Base-by-base conservation (phyloP, 2,888 invertebrate species). In the Linnaemya tessellans region DNA sequence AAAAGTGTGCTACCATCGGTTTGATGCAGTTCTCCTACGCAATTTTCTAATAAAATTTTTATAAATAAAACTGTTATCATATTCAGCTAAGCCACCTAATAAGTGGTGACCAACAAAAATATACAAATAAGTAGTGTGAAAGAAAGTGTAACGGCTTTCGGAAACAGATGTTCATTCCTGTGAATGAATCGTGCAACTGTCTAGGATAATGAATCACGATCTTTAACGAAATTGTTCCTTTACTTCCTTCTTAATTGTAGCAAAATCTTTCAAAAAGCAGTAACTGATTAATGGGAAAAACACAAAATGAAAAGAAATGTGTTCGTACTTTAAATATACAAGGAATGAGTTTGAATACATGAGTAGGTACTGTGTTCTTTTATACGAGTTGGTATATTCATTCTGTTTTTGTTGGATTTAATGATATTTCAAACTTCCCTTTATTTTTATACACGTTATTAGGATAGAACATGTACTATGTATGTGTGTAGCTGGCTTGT, bases 401-500 rank as follows among this genome's bases (percentile, higher is more conserved):
- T 54, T 65, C 25, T 18, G 38, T 65, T 75, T 65, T 65, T 75
- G 65, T 54, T 54, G 46, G 43, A 46, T 30, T 65, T 56, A 56
- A 65, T 60, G 58, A 75, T 65, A 60, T 74, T 74, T 64, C n/a
- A 74, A 74, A 41, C 18, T 41, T 41, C 64, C 51, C 18, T 41
- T 41, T 51, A 38, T 49, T 25, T 30, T n/a, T 58, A 56, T 7
- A 20, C 18, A 51, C 38, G n/a, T 51, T 64, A 64, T 64, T 49
- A 38, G 51, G 22, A 18, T 62, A 25, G 38, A 74, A 62, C 35
- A 62, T 9, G 3, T 38, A 5, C 9, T 38, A 10, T 51, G 30
- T 46, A 62, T 46, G 20, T 74, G 51, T 35, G 22, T 56, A 25
- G 38, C 3, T 68, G 9, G 38, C 15, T 60, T n/a, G 25, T 56